These are phyloP conservation scores for Sisor rabdophorus DNA, from an alignment of 2,113 vertebrate genomes.

Conservation along the genomic window DNA sequence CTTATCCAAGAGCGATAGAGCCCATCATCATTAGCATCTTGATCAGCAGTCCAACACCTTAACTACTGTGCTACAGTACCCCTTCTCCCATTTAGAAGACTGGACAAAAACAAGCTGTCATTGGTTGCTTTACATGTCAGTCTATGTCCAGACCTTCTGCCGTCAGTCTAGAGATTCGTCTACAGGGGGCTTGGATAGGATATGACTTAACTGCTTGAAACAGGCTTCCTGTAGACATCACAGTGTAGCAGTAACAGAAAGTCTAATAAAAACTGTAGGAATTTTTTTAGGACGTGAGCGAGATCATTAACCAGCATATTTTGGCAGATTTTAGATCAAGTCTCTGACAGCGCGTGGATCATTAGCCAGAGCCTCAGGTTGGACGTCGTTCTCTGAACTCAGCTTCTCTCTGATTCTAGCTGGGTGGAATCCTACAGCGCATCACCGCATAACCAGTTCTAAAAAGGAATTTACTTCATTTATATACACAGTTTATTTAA, in stretches of 20 bases:
- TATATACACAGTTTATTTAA: not conserved
- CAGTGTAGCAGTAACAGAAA: not conserved
- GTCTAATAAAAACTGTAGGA: slow-evolving; percentile 11
- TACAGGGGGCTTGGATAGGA: too few species aligned
- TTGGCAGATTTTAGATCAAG: not conserved
- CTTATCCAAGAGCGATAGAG: too few species aligned
- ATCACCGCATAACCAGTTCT: not conserved
- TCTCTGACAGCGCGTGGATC: slow-evolving; percentile 6
- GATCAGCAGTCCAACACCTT: not conserved
- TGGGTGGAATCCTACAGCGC: not conserved
- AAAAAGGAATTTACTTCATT: not conserved
- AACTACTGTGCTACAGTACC: too few species aligned
- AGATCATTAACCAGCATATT: slow-evolving; percentile 20
- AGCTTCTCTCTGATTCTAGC: slow-evolving; percentile 7
- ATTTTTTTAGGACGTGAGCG: not conserved
- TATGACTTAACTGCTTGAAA: not conserved
- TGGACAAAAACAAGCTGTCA: too few species aligned
- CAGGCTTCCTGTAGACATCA: not conserved
- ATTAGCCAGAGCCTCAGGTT: slow-evolving; percentile 28
- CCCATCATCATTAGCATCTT: too few species aligned
- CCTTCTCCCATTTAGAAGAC: too few species aligned
- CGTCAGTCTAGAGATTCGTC: not conserved
- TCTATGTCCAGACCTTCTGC: too few species aligned
- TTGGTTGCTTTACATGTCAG: too few species aligned
- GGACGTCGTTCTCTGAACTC: slow-evolving; percentile 8